Base-by-base conservation (phyloP, 2,888 invertebrate species). In the Macroteleia sp. region DNA sequence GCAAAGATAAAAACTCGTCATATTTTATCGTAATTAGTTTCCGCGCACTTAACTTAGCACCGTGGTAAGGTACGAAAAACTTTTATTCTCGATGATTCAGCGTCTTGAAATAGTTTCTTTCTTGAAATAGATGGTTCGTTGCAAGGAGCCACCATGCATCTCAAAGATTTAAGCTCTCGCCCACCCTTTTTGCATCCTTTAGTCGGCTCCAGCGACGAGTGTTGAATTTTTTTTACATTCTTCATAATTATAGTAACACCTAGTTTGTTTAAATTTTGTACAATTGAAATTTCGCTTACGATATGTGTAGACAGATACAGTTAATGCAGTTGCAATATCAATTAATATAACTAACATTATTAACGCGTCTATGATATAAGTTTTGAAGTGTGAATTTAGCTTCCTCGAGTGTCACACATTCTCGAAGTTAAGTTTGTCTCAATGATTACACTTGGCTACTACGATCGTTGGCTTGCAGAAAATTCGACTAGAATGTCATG, bases 401-500 rank as follows among this genome's bases (percentile, higher is more conserved):
- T 67, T 67, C 39, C 59, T 67, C 54, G 64, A 70, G 56, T 42
- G 70, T 70, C 66, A 46, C 52, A n/a, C 71, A 73, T 73, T 67
- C 67, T 34, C 56, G 16, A 56, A 77, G 71, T 77, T 77, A 73
- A 76, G 76, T 76, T 76, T 70, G 70, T 76, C 70, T 76, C 59
- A 70, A 76, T 76, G 70, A 70, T 70, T 70, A 54, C 34, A 52
- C 73, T 56, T 17, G 73, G 54, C 71, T 50, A 59, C 71, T 39
- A 46, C 69, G 62, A 74, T 76, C 77, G 80, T 80, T 79, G 82
- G 77, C 74, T 73, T 73, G 82, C 82, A 80, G 83, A 85, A 86
- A 86, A 85, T 86, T 83, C 83, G 80, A 78, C 80, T 74, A 83
- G 85, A 87, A 87, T 88, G 81, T 83, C 83, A 82, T 86, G 88